Percentiles rank a stretch among this genome's conserved stretches.
Evolutionary conservation across 2,113 vertebrate genomes (phyloP).

Genomic region (Canis aureus): DNA sequence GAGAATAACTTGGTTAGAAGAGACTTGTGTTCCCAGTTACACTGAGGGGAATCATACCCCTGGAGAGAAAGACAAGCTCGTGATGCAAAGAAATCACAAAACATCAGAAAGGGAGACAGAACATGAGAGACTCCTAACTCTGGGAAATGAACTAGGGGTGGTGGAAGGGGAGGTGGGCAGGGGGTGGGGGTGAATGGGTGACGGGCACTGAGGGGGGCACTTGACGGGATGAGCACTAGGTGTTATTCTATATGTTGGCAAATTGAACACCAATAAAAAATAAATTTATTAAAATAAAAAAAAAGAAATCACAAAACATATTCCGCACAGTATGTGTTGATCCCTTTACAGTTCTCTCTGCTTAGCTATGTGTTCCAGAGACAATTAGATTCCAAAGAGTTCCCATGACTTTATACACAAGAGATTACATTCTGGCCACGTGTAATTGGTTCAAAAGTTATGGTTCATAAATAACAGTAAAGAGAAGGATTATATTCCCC

Average conservation of each 20-base stretch:
- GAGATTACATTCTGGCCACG: neutral
- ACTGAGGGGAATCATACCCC: neutral
- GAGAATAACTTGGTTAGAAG: neutral
- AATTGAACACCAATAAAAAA: no score
- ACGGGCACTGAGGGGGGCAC: no score
- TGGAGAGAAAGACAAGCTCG: neutral
- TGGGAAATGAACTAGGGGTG: no score
- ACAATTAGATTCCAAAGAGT: neutral
- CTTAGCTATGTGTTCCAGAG: neutral
- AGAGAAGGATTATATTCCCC: neutral
- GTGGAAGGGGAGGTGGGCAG: no score
- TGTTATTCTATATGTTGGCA: no score
- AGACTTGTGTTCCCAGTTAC: neutral
- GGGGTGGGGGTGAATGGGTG: no score
- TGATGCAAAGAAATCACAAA: neutral
- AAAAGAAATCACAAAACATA: neutral
- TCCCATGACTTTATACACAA: neutral
- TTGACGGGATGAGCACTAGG: no score
- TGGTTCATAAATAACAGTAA: neutral
- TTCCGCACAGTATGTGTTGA: fast-evolving
- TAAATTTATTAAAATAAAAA: no score
- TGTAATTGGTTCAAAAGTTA: neutral
- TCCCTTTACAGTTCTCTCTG: neutral
- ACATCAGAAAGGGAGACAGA: no score
- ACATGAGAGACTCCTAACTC: no score